Evolutionary conservation across 23 tunicate genomes (phyloP).

Genomic region (Styela plicata): DNA sequence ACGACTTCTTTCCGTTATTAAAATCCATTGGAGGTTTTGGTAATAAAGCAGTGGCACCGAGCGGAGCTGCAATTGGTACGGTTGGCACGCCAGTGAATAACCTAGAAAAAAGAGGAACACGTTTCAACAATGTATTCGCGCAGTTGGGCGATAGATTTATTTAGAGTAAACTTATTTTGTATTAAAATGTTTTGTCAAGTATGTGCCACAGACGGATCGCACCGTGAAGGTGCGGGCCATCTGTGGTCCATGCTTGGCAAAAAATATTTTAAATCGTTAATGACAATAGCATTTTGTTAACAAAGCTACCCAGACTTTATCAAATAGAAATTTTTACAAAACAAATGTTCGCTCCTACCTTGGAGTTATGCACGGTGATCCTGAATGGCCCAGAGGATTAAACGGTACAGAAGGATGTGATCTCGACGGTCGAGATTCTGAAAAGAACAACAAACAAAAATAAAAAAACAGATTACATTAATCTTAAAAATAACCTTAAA

Average conservation of each 20-base stretch:
- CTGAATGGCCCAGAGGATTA: not conserved
- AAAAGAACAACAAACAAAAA: slow-evolving; percentile 4
- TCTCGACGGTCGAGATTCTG: not conserved
- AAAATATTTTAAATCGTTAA: too few relatives aligned
- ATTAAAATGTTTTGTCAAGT: too few relatives aligned
- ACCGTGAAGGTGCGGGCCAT: too few relatives aligned
- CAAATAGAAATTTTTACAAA: not conserved
- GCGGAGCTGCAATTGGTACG: not conserved
- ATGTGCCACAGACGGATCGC: too few relatives aligned
- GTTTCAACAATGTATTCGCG: too few relatives aligned
- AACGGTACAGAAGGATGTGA: slow-evolving; percentile 5
- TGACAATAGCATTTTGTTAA: too few relatives aligned
- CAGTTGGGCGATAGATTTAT: too few relatives aligned
- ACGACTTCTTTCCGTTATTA: not conserved
- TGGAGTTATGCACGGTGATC: not conserved
- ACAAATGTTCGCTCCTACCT: slow-evolving; percentile 2
- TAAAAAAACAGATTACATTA: too few relatives aligned
- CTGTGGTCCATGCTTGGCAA: too few relatives aligned
- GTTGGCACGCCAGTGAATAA: not conserved
- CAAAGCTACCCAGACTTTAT: too few relatives aligned
- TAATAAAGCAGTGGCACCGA: slow-evolving; percentile 17
- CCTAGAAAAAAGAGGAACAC: not conserved
- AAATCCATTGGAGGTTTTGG: slow-evolving; percentile 26
- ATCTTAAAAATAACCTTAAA: too few relatives aligned
- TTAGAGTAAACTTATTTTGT: too few relatives aligned